These are phyloP conservation scores for Drosophila nigrodunni DNA, from an alignment of 1,140 invertebrate species.

Conservation along the genomic window DNA sequence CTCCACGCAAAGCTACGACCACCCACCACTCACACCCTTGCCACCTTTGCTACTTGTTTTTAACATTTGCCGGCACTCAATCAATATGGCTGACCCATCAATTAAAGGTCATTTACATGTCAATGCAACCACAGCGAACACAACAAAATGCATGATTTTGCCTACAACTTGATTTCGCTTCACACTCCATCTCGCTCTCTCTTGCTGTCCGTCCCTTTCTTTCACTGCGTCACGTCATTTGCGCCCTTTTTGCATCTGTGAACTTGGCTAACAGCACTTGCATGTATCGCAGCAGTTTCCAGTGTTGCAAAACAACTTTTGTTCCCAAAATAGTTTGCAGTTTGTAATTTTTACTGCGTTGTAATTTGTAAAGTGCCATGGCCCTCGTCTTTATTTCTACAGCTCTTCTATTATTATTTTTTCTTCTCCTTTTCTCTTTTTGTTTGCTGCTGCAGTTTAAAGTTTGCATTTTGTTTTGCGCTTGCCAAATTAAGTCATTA, in stretches of 20 bases:
- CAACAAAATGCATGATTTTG: slow-evolving; percentile 42
- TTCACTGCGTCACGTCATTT: slow-evolving; percentile 61
- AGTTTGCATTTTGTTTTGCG: slow-evolving; percentile 22
- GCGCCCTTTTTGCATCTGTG: background rate
- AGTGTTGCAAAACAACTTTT: slow-evolving; percentile 61
- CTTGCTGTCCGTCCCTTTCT: slow-evolving; percentile 36
- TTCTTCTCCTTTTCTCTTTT: slow-evolving; percentile 20
- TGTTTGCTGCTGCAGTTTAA: background rate
- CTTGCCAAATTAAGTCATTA: slow-evolving; percentile 69
- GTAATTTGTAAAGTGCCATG: slow-evolving; percentile 76
- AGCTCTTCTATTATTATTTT: slow-evolving; percentile 20
- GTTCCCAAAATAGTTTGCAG: slow-evolving; percentile 73
- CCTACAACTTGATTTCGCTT: slow-evolving; percentile 21
- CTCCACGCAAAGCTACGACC: background rate
- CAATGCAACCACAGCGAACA: slow-evolving; percentile 59
- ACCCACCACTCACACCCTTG: too few relatives aligned
- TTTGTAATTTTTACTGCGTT: slow-evolving; percentile 77
- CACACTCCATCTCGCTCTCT: too few relatives aligned
- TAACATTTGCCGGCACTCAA: slow-evolving; percentile 51
- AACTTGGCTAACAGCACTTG: slow-evolving; percentile 15
- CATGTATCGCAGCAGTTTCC: slow-evolving; percentile 26
- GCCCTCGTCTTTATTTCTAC: slow-evolving; percentile 7
- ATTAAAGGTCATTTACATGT: slow-evolving; percentile 83
- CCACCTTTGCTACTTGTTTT: background rate
- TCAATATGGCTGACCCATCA: slow-evolving; percentile 74